A percentile compares a stretch with the other conserved stretches of the same genome.
Evolutionary conservation across 2,888 invertebrate species (phyloP).

Genomic region (Nymphalis urticae): DNA sequence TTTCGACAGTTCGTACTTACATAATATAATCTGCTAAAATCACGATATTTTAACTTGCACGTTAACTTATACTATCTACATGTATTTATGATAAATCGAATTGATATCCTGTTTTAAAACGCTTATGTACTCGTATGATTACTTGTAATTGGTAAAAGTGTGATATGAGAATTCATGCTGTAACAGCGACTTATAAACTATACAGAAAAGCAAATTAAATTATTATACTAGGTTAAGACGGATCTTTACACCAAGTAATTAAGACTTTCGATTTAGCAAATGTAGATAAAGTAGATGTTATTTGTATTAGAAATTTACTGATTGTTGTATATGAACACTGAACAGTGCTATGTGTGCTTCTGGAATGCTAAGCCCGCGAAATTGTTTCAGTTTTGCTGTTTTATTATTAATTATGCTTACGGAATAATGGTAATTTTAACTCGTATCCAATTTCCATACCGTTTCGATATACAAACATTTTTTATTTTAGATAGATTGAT

Average conservation of each 20-base stretch:
- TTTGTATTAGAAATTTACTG: constrained; percentile 55
- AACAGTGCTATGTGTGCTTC: constrained; percentile 38
- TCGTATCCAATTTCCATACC: not conserved
- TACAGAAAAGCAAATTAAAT: constrained; percentile 29
- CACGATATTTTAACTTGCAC: constrained; percentile 31
- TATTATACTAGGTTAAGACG: constrained; percentile 60
- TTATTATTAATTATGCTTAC: not conserved
- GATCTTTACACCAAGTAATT: constrained; percentile 81
- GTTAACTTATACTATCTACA: constrained; percentile 14
- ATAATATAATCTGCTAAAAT: constrained; percentile 20
- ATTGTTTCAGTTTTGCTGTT: constrained; percentile 20
- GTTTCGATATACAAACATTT: not conserved
- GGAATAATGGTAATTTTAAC: too few species aligned
- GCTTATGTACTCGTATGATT: constrained; percentile 23
- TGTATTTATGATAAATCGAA: constrained; percentile 26
- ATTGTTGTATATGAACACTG: constrained; percentile 56
- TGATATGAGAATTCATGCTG: constrained; percentile 32
- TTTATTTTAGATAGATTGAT: not conserved
- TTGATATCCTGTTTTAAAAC: constrained; percentile 29
- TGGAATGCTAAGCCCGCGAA: constrained; percentile 38
- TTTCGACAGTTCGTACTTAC: constrained; percentile 20
- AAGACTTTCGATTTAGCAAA: constrained; percentile 69
- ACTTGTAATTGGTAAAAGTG: constrained; percentile 33
- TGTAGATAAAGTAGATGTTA: constrained; percentile 73
- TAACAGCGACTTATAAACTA: constrained; percentile 29